A percentile compares a stretch with the other conserved stretches of the same genome.
These are phyloP conservation scores for Uloborus plumipes DNA, from an alignment of 2,888 invertebrate genomes.

Conservation along the genomic window DNA sequence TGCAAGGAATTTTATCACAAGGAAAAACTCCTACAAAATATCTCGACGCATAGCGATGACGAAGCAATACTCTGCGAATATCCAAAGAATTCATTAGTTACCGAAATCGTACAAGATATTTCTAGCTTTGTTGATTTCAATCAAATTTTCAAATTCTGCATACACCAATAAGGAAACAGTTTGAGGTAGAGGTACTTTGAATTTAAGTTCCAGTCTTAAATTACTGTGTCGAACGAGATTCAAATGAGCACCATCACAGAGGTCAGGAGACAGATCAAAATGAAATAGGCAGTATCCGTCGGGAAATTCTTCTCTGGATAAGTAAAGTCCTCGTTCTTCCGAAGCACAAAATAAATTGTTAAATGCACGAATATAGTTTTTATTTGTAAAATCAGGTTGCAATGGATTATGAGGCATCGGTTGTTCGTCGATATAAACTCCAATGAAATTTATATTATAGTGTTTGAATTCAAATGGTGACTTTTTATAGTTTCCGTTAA, in stretches of 20 bases:
- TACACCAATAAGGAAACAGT: slow-evolving; percentile 1
- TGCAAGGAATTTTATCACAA: slow-evolving; percentile 11
- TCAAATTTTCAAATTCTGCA: slow-evolving; percentile 15
- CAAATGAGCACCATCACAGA: background rate
- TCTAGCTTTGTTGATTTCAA: slow-evolving; percentile 16
- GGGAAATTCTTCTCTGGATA: background rate
- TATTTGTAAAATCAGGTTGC: background rate
- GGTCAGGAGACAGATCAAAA: background rate
- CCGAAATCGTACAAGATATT: slow-evolving; percentile 13
- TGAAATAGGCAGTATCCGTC: background rate
- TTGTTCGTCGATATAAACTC: background rate
- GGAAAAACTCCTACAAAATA: slow-evolving; percentile 30
- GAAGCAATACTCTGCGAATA: slow-evolving; percentile 5
- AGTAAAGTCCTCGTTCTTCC: background rate
- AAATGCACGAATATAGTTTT: background rate
- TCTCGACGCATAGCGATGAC: slow-evolving; percentile 9
- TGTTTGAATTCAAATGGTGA: slow-evolving; percentile 1
- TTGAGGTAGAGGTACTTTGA: background rate
- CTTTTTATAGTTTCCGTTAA: background rate
- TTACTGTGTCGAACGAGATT: slow-evolving; percentile 16
- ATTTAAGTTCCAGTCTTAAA: slow-evolving; percentile 24
- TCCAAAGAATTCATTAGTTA: slow-evolving; percentile 41
- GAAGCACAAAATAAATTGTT: background rate
- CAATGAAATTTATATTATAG: background rate
- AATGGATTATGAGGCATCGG: background rate